phyloP scores from a whole-genome alignment of 2,113 vertebrate genomes.

The Clarias magur region DNA sequence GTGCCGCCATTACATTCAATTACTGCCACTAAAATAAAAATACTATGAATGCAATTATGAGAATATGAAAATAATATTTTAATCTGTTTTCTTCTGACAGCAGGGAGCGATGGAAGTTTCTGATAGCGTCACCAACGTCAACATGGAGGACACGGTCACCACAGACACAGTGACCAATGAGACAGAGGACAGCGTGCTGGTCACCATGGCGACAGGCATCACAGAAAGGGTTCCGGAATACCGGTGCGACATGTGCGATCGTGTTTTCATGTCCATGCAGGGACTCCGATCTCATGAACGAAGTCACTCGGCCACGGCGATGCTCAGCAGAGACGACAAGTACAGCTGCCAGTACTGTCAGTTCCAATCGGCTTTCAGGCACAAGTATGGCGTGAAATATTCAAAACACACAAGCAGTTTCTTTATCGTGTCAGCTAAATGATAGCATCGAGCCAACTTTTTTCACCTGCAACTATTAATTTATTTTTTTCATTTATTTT shows the following conservation, averaged over 20 bases:
- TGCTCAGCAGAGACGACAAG: constrained; percentile 91
- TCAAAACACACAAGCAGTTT: not conserved
- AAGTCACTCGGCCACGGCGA: constrained; percentile 91
- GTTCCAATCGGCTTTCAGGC: constrained; percentile 96
- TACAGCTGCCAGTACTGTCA: constrained; percentile 99
- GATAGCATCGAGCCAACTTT: constrained; percentile 45
- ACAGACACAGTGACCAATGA: constrained; percentile 5
- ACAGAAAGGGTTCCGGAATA: constrained; percentile 76
- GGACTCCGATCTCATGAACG: constrained; percentile 97
- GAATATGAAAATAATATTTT: not conserved
- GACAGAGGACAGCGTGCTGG: constrained; percentile 41
- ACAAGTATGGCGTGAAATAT: constrained; percentile 84
- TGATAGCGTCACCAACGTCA: constrained; percentile 62
- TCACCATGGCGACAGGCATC: constrained; percentile 57
- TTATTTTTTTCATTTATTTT: constrained; percentile 15
- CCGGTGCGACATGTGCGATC: constrained; percentile 90
- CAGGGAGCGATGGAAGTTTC: constrained; percentile 70
- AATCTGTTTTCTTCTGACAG: constrained; percentile 56
- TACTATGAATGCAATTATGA: not conserved
- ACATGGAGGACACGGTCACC: constrained; percentile 55
- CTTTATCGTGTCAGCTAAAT: not conserved
- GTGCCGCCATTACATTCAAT: not conserved
- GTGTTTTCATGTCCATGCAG: constrained; percentile 99
- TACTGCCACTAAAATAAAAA: not conserved
- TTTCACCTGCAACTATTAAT: not conserved